Percentiles rank a stretch among this genome's conserved stretches.
phyloP scores from a whole-genome alignment of 2,888 invertebrate species.

The Monopis laevigella region DNA sequence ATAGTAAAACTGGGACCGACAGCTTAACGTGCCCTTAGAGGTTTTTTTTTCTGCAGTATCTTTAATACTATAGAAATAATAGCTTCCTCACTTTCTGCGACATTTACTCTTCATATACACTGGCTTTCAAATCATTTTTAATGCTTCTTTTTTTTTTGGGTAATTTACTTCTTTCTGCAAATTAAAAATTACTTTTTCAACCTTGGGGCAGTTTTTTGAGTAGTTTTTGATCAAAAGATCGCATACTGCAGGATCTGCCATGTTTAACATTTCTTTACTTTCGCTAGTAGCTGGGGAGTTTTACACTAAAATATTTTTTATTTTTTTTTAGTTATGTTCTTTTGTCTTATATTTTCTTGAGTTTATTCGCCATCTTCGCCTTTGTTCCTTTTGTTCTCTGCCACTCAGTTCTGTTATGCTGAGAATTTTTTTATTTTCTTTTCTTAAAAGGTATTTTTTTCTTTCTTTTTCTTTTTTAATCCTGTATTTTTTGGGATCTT shows the following conservation, averaged over 20 bases:
- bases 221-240: constrained; percentile 4
- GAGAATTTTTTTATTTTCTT: constrained; percentile 1
- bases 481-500: constrained; percentile 1
- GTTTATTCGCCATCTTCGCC: constrained; percentile 6
- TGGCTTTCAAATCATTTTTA: neutral
- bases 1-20: too few species aligned
- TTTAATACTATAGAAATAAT: too few species aligned
- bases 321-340: neutral
- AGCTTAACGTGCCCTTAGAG: too few species aligned
- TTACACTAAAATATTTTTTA: neutral
- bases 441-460: constrained; percentile 6
- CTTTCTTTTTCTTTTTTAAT: constrained; percentile 3
- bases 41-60: constrained; percentile 3
- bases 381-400: neutral
- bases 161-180: constrained; percentile 1
- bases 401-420: constrained; percentile 2
- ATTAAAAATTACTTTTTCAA: neutral
- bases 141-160: constrained; percentile 1
- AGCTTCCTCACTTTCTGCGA: neutral
- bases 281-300: constrained; percentile 1
- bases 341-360: neutral
- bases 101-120: neutral
- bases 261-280: neutral
- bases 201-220: neutral
- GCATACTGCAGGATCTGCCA: neutral